These are phyloP conservation scores for Neofelis nebulosa DNA, from an alignment of 2,113 vertebrate genomes.

Conservation along the genomic window DNA sequence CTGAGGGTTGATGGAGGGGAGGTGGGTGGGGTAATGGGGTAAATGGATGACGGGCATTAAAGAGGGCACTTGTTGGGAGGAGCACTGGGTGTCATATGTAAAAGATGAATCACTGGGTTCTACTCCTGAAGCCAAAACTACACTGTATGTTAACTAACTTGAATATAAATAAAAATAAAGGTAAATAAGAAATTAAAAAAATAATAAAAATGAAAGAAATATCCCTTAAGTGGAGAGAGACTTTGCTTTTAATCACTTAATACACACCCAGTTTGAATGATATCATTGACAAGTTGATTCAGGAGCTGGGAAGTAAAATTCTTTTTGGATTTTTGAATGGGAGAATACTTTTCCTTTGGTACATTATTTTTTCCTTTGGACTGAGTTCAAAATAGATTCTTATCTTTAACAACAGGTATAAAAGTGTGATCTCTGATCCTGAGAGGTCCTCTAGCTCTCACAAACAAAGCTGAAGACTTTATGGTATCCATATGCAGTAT, in stretches of 20 bases:
- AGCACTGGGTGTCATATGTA: too few species aligned
- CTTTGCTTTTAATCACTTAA: not conserved
- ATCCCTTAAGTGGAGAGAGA: not conserved
- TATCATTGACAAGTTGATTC: not conserved
- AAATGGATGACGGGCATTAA: too few species aligned
- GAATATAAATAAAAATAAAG: too few species aligned
- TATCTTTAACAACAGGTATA: slow-evolving; percentile 20
- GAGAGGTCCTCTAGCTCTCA: not conserved
- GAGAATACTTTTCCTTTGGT: not conserved
- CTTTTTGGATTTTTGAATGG: not conserved
- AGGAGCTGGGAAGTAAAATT: not conserved
- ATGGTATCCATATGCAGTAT: not conserved
- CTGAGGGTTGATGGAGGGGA: too few species aligned
- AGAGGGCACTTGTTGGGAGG: too few species aligned
- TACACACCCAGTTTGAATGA: not conserved
- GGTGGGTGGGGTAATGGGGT: too few species aligned
- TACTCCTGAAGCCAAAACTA: too few species aligned
- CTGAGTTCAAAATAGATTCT: not conserved
- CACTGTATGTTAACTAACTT: too few species aligned
- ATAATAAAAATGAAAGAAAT: not conserved
- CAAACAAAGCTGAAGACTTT: not conserved
- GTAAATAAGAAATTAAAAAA: too few species aligned
- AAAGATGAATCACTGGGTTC: too few species aligned
- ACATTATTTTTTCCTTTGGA: not conserved
- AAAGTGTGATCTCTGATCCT: not conserved